Evolutionary conservation across 2,113 vertebrate species (phyloP), one percentile per base, ranked within the genome.

Genomic region (Mesocricetus auratus): DNA sequence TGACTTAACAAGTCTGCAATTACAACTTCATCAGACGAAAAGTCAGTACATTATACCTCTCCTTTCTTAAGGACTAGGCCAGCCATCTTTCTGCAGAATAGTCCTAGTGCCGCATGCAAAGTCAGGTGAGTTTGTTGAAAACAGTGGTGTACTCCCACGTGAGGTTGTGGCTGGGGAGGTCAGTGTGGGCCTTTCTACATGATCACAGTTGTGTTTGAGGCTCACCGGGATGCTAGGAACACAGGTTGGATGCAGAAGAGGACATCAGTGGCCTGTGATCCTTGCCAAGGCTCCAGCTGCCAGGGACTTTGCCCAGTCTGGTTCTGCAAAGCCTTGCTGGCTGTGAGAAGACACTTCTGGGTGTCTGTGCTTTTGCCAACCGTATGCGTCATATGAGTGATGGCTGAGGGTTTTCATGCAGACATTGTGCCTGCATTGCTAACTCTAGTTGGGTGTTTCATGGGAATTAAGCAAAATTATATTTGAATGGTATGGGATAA

Each of bases 21-120:
- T 93, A 77, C 64, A 96, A 42, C 60, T 60, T 75, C 50, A 71
- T 71, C 90, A 81, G 73, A 31, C 53, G 33, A 95, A 95, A 36
- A 36, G 4, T 22, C 42, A 62, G 26, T 19, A 66, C 45, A 71
- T 73, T 22, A 62, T 4, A 39, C 15, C 1, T n/a, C 62, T 56
- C 13, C 4, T 11, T 87, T 71, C 50, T 21, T 56, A n/a, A 78
- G 26, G 66, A 66, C 75, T 82, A 50, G 53, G 29, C 29, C n/a
- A 13, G 12, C 12, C 36, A 42, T 36, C 53, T 79, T 83, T 68
- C 81, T 90, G 5, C 7, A 73, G 45, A 79, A 58, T 7, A 56
- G 42, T 66, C 74, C 53, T 47, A 81, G 73, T n/a, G 19, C 47
- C 13, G 16, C 45, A 29, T 17, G 21, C 75, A 94, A 92, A 82